Percentiles rank a stretch among this genome's conserved stretches.
Conservation (phyloP, 2,113 vertebrate genomes). For the Esox niger region DNA sequence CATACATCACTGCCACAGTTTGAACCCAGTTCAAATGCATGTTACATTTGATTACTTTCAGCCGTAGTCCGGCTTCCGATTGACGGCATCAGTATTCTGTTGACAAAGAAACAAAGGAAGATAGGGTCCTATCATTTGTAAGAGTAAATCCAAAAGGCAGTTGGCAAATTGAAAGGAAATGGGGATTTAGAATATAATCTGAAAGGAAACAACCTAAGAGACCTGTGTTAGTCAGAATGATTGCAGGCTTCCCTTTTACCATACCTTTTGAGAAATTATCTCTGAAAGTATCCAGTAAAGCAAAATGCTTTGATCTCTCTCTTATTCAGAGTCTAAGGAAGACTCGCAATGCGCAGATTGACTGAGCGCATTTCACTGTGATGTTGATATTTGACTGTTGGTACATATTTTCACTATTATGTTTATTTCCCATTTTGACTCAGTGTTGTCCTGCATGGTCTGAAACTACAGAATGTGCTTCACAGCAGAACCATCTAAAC, state of each 20-base stretch:
- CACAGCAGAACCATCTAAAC: too few relatives aligned
- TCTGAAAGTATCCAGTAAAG: too few relatives aligned
- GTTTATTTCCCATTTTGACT: too few relatives aligned
- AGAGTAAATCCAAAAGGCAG: conserved; percentile 36
- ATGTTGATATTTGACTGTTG: too few relatives aligned
- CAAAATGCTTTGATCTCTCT: too few relatives aligned
- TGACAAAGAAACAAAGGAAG: conserved; percentile 25
- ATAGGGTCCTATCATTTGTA: conserved; percentile 32
- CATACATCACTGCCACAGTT: conserved; percentile 3
- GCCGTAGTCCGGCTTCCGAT: conserved; percentile 19
- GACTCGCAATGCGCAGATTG: too few relatives aligned
- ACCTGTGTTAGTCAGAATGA: neutral
- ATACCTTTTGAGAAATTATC: too few relatives aligned
- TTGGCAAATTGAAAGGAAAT: conserved; percentile 38
- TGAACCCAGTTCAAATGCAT: conserved; percentile 38
- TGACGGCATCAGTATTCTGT: conserved; percentile 30
- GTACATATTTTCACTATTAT: too few relatives aligned
- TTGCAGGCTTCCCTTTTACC: too few relatives aligned
- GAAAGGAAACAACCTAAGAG: neutral
- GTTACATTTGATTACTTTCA: conserved; percentile 23
- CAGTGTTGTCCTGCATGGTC: too few relatives aligned
- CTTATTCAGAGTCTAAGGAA: too few relatives aligned
- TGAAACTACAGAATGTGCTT: neutral
- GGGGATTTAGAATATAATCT: neutral
- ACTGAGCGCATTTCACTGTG: too few relatives aligned